A percentile compares a stretch with the other conserved stretches of the same genome.
These are phyloP conservation scores for Noctua pronuba DNA, from an alignment of 2,888 invertebrate genomes.

Conservation along the genomic window DNA sequence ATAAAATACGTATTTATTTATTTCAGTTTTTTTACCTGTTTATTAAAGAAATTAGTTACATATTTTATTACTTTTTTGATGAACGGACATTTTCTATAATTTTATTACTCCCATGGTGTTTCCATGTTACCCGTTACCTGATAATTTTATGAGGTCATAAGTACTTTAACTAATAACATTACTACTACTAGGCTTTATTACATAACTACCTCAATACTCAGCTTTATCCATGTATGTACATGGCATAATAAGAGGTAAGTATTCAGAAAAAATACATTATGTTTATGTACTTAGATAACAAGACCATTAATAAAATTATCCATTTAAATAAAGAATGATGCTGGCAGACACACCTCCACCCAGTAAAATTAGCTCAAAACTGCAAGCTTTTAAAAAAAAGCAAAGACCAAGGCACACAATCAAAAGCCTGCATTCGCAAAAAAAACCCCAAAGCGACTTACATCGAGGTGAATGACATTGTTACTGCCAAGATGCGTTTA, in stretches of 20 bases:
- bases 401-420: slow-evolving; percentile 41
- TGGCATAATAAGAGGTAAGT: not conserved
- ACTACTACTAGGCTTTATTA: not conserved
- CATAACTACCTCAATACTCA: slow-evolving; percentile 1
- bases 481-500: slow-evolving; percentile 72
- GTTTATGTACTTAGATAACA: not conserved
- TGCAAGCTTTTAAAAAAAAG: slow-evolving; percentile 35
- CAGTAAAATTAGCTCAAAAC: not conserved
- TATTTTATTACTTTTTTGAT: slow-evolving; percentile 22
- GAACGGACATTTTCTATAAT: slow-evolving; percentile 14
- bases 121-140: not conserved
- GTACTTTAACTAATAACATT: slow-evolving; percentile 29
- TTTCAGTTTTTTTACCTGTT: not conserved
- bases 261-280: not conserved
- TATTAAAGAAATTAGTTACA: not conserved
- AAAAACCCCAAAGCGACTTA: slow-evolving; percentile 81
- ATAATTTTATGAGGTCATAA: slow-evolving; percentile 21
- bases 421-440: slow-evolving; percentile 50
- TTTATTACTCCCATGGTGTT: slow-evolving; percentile 24
- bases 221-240: not conserved
- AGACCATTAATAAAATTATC: not conserved
- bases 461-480: slow-evolving; percentile 88
- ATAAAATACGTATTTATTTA: not conserved
- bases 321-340: not conserved
- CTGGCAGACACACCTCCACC: not conserved